Percentiles rank a stretch among this genome's conserved stretches.
Evolutionary conservation across 2,113 vertebrate genomes (phyloP).

Genomic region (Electrona antarctica): DNA sequence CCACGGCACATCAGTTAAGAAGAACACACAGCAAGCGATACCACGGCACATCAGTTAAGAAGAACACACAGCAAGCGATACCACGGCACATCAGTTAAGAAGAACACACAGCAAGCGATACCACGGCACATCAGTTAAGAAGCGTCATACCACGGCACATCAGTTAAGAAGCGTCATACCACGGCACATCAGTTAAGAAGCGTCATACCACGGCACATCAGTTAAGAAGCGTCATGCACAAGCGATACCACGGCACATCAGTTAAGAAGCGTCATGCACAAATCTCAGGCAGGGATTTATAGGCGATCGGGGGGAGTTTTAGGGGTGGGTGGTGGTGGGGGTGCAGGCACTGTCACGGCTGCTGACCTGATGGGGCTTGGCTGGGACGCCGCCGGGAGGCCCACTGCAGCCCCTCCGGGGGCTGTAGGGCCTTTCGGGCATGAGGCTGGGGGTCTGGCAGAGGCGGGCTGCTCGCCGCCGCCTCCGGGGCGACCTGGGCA

Average conservation of each 20-base stretch:
- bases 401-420: constrained; percentile 82
- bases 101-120: too few species aligned
- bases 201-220: constrained; percentile 44
- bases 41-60: constrained; percentile 50
- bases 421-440: constrained; percentile 82
- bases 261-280: constrained; percentile 27
- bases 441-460: constrained; percentile 79
- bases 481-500: constrained; percentile 89
- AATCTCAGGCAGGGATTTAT: constrained; percentile 23
- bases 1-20: constrained; percentile 50
- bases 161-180: too few species aligned
- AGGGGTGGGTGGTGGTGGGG: constrained; percentile 49
- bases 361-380: constrained; percentile 87
- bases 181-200: constrained; percentile 49
- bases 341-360: constrained; percentile 85
- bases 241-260: constrained; percentile 58
- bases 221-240: too few species aligned
- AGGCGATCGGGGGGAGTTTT: constrained; percentile 43
- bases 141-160: too few species aligned
- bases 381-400: constrained; percentile 75
- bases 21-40: too few species aligned
- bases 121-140: too few species aligned
- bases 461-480: constrained; percentile 82
- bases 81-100: constrained; percentile 50
- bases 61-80: too few species aligned